These are phyloP conservation scores for Gallinago undulata DNA, from an alignment of 2,113 vertebrate species.

Conservation along the genomic window DNA sequence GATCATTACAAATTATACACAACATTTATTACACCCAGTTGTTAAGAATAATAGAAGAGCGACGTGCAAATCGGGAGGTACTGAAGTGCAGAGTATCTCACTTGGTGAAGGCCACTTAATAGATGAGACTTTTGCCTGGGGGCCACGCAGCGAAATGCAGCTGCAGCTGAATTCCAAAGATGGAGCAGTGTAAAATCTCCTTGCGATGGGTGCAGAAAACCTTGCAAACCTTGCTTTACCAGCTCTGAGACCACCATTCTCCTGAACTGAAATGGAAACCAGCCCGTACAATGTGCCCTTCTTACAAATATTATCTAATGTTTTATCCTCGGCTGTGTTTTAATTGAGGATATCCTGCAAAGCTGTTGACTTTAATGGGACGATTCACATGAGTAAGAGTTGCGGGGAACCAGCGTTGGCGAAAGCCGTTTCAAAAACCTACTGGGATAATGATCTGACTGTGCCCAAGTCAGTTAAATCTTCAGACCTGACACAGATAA, in stretches of 20 bases:
- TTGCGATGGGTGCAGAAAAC: not conserved
- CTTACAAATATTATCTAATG: not conserved
- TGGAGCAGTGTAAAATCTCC: not conserved
- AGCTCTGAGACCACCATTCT: not conserved
- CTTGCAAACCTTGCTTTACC: not conserved
- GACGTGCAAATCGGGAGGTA: not conserved
- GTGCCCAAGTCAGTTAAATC: not conserved
- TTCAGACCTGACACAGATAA: not conserved
- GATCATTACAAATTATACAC: not conserved
- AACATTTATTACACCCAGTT: not conserved
- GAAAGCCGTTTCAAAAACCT: not conserved
- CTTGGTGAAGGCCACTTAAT: not conserved
- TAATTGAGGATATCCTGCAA: not conserved
- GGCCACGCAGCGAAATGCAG: not conserved
- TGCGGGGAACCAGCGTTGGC: not conserved
- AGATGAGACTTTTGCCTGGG: not conserved
- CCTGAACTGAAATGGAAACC: not conserved
- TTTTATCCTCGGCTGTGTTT: not conserved
- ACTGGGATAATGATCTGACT: constrained; percentile 14
- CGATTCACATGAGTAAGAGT: not conserved
- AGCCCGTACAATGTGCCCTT: not conserved
- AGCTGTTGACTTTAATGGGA: not conserved
- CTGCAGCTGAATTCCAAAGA: not conserved
- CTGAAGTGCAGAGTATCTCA: not conserved
- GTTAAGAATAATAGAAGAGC: not conserved